Evolutionary conservation across 2,113 vertebrate genomes (phyloP).

Genomic region (Heteronetta atricapilla): DNA sequence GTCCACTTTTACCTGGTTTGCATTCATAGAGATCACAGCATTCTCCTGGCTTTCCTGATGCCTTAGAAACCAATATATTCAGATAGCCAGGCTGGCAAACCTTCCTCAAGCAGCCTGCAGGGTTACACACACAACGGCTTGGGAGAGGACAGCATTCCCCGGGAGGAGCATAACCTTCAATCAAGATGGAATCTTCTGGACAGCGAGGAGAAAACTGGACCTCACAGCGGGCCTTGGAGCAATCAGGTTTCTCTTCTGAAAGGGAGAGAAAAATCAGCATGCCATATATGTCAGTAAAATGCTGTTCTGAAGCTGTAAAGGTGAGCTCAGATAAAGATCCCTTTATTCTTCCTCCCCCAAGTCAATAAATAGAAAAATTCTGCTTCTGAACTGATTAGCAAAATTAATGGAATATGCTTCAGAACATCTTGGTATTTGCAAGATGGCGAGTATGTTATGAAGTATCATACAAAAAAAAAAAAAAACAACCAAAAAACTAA

Average conservation of each 20-base stretch:
- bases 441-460: fast-evolving
- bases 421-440: not conserved
- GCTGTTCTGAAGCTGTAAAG: not conserved
- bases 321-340: not conserved
- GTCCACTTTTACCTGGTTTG: constrained; percentile 85
- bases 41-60: constrained; percentile 89
- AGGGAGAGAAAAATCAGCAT: constrained; percentile 68
- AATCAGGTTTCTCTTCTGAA: constrained; percentile 91
- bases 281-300: not conserved
- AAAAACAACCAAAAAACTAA: not conserved
- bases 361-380: not conserved
- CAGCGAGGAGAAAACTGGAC: constrained; percentile 92
- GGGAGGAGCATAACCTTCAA: constrained; percentile 90
- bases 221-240: constrained; percentile 89
- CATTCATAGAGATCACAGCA: constrained; percentile 93
- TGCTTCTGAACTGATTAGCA: not conserved
- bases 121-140: constrained; percentile 89
- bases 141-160: constrained; percentile 91
- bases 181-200: constrained; percentile 89
- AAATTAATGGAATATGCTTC: not conserved
- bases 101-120: constrained; percentile 88
- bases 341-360: not conserved
- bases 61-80: constrained; percentile 90
- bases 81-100: constrained; percentile 90
- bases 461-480: not conserved